Conservation (phyloP, 1,140 invertebrate species). For the Adoxophyes honmai region DNA sequence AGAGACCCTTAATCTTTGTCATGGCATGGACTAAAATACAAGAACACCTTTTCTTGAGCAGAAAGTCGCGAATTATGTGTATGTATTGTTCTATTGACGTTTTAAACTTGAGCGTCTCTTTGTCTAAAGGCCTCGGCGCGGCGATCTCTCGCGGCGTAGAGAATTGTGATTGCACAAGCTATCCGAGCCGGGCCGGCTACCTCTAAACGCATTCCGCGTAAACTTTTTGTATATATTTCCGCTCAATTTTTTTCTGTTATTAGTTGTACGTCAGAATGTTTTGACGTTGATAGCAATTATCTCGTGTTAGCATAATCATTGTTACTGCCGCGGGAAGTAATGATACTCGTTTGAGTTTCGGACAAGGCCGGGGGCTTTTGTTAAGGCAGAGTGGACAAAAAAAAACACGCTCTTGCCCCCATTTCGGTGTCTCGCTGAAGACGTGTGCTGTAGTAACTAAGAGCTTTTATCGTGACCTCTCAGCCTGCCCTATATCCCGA, state of each 20-base stretch:
- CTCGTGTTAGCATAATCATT: neutral
- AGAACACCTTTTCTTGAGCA: too few species aligned
- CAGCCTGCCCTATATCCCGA: slow-evolving; percentile 41
- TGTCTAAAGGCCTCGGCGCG: slow-evolving; percentile 32
- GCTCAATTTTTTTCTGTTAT: neutral
- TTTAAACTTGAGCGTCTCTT: slow-evolving; percentile 25
- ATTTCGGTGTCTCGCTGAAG: slow-evolving; percentile 29
- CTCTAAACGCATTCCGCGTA: slow-evolving; percentile 35
- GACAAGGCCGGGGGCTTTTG: too few species aligned
- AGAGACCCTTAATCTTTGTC: too few species aligned
- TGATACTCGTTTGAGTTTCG: too few species aligned
- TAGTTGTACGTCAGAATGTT: neutral
- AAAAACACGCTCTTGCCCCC: slow-evolving; percentile 34
- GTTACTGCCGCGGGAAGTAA: too few species aligned
- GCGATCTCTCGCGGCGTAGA: slow-evolving; percentile 38
- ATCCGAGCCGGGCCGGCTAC: slow-evolving; percentile 20
- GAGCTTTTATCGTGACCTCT: slow-evolving; percentile 52
- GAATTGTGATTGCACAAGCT: slow-evolving; percentile 53
- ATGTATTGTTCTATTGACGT: neutral
- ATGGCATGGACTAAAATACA: too few species aligned
- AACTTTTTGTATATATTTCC: neutral
- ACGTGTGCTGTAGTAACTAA: slow-evolving; percentile 37
- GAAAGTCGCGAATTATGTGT: too few species aligned
- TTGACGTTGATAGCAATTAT: neutral
- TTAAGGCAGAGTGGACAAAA: neutral